Base-by-base conservation (phyloP, 2,797 vertebrate genomes). In the Premnoplex brunnescens region DNA sequence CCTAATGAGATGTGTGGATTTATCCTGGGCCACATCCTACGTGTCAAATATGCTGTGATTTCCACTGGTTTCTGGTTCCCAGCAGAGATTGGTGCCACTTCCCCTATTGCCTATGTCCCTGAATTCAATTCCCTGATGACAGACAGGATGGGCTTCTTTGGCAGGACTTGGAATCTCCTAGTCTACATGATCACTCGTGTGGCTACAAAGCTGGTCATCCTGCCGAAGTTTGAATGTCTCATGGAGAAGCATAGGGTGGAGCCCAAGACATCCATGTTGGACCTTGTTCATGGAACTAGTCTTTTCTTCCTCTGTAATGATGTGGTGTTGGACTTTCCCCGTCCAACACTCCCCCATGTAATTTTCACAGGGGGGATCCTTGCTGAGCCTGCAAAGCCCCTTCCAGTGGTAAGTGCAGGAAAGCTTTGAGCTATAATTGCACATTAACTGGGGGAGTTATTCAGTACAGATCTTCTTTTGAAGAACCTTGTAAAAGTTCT, bases 81-180 rank as follows among this genome's bases (percentile, higher is more conserved):
- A 75, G 97, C 97, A 0, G 97, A 97, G 85, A 97, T 97, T 77
- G 96, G 96, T 49, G 97, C 97, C 4, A 93, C 96, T 7, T 97
- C 97, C 3, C 97, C 97, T 3, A 26, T 98, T 60, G 85, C 97
- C 39, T 98, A 98, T 23, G 97, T 98, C 21, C 97, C 97, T 0
- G 97, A 98, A 69, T 98, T 98, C 90, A 97, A 98, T 82, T 98
- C 97, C 36, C 84, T 97, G 58, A 92, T 97, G 96, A 97, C 97
- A 21, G 97, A 98, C 62, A 95, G 67, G 54, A 98, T 98, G 97
- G 30, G 58, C 66, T 95, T 97, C 89, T 83, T 96, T 51, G 97
- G 96, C 13, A 97, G 97, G 49, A 87, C 95, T 51, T 97, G 96
- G 95, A 98, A 98, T 82, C 91, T 97, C 44, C 41, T 97, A 18